These are phyloP conservation scores for Sinopyrophorus schimmeli DNA, from an alignment of 2,888 invertebrate genomes.

Conservation along the genomic window DNA sequence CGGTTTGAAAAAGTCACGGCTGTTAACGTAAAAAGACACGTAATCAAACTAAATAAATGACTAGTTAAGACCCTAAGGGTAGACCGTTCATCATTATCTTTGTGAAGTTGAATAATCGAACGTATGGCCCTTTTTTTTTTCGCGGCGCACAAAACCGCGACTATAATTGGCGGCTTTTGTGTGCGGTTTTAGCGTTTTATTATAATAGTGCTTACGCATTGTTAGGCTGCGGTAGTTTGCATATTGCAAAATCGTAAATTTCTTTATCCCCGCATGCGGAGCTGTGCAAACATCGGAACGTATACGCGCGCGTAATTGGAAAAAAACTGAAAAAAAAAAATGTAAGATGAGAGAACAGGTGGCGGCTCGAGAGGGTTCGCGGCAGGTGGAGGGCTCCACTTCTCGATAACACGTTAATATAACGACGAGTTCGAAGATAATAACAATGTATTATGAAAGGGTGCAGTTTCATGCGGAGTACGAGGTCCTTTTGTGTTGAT, in stretches of 20 bases:
- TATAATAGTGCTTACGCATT: constrained; percentile 15
- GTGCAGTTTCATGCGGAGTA: constrained; percentile 29
- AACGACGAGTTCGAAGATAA: constrained; percentile 17
- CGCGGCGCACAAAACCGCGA: constrained; percentile 14
- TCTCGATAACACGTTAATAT: constrained; percentile 16
- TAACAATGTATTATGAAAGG: constrained; percentile 25
- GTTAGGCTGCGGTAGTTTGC: constrained; percentile 8
- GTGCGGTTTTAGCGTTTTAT: constrained; percentile 19
- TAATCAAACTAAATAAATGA: too few species aligned
- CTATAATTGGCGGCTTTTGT: constrained; percentile 18
- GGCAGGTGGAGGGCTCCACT: constrained; percentile 1
- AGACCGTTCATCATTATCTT: constrained; percentile 13
- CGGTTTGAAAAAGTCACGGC: too few species aligned
- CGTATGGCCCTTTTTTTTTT: constrained; percentile 21
- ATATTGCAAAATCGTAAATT: constrained; percentile 1
- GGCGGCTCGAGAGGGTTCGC: not conserved
- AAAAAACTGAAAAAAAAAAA: constrained; percentile 8
- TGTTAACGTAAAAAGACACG: too few species aligned
- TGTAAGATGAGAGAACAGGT: constrained; percentile 12
- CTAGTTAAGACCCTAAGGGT: constrained; percentile 6
- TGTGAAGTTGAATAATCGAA: constrained; percentile 12
- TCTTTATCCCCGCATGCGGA: too few species aligned
- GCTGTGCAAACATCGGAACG: constrained; percentile 7
- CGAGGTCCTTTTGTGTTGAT: constrained; percentile 26
- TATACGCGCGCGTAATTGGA: constrained; percentile 7